A percentile compares a stretch with the other conserved stretches of the same genome.
These are phyloP conservation scores for Sisor rabdophorus DNA, from an alignment of 2,113 vertebrate species.

Conservation along the genomic window DNA sequence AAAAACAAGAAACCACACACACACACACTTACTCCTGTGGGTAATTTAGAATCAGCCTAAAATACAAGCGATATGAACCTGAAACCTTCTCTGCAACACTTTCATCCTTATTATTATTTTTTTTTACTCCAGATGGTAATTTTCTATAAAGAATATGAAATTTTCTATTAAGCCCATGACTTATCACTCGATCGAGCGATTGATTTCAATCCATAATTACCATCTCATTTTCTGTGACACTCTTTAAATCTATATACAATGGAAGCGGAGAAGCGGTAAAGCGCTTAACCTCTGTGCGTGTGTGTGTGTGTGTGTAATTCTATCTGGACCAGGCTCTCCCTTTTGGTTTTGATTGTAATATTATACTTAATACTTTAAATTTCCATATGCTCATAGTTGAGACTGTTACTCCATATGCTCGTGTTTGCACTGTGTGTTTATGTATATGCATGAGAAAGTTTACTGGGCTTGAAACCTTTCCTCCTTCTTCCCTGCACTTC, in stretches of 20 bases:
- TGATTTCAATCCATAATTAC: conserved; percentile 13
- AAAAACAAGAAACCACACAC: no score
- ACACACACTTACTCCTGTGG: no score
- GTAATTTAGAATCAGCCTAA: no score
- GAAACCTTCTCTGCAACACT: not conserved
- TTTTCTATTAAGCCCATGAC: not conserved
- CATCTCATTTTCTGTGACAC: not conserved
- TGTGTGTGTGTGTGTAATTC: not conserved
- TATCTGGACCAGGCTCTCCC: no score
- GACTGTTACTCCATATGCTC: not conserved
- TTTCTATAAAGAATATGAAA: not conserved
- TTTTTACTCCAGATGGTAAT: conserved; percentile 7
- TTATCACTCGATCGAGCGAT: conserved; percentile 18
- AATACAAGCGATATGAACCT: no score
- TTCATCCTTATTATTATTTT: not conserved
- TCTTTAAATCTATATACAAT: not conserved
- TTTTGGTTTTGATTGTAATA: no score
- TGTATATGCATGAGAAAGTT: conserved; percentile 7
- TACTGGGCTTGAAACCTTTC: not conserved
- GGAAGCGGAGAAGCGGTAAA: no score
- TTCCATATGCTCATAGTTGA: not conserved
- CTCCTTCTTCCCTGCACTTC: not conserved
- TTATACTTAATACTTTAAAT: not conserved
- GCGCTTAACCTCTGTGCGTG: no score
- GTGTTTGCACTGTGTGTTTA: not conserved